Evolutionary conservation across 1,140 invertebrate genomes (phyloP), one percentile per base, ranked within the genome.

Genomic region (Euwallacea fornicatus): DNA sequence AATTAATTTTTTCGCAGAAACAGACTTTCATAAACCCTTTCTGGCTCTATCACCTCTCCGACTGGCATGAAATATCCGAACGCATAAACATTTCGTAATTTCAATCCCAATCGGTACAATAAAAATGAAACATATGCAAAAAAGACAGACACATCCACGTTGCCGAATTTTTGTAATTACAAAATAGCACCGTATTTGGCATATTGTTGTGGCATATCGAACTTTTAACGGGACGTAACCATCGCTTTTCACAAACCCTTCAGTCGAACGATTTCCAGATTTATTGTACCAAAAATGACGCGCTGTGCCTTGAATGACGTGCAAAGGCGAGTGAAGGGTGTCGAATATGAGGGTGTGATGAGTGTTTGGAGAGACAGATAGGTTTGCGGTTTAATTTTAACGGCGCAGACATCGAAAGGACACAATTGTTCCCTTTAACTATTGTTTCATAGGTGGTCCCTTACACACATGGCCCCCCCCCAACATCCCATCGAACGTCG

Each of bases 201-300:
- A 68, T 68, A 33, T 61, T 68, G 58, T 68, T 67, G 54, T 59
- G 21, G 54, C 66, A 67, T 67, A 67, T 68, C 66, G 58, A 67
- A 61, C 66, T 61, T 68, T 66, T 68, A 65, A 69, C 58, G 47
- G 53, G 47, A 59, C 42, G 67, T 66, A 62, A 67, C 60, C 42
- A 60, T 58, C 15, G 72, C 72, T 73, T 73, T 73, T 73, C 72
- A 69, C 66, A 62, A 64, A 68, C 72, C 61, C 54, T 65, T 70
- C 72, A 73, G 62, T 69, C 56, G 58, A 73, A 69, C 64, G 72
- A 69, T 66, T 68, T 50, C 54, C 61, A 64, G 72, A 73, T 73
- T 73, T 73, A 73, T 68, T 73, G 72, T 73, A 69, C 72, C 72
- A 73, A 68, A 73, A 73, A 69, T 70, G 72, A 73, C 72, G 67